Base-by-base conservation (phyloP, 37 sponge, comb jelly and placozoan genomes). In the Corticium candelabrum region DNA sequence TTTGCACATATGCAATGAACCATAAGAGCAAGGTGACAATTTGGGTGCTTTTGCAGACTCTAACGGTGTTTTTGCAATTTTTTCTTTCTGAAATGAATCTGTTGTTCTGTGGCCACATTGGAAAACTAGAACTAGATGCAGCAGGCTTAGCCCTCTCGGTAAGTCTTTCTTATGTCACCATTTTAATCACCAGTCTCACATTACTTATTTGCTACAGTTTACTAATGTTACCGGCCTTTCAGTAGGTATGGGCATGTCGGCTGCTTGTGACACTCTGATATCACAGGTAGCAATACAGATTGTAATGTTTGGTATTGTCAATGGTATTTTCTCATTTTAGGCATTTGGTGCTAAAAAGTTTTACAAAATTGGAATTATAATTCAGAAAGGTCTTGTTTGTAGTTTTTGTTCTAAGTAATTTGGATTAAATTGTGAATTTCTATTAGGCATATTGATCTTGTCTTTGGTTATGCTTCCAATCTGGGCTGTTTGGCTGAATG, bases 191-290 rank as follows among this genome's bases (percentile, higher is more conserved):
- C 30, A 30, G n/a, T 37, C 40, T 67, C 40, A 85, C n/a, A n/a
- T n/a, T n/a, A n/a, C n/a, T n/a, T n/a, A n/a, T n/a, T n/a, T n/a
- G n/a, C n/a, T n/a, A n/a, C n/a, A n/a, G 86, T 81, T 81, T 68
- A 37, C 41, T 2, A 81, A 81, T 76, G 50, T 85, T 1, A 76
- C 82, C 32, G 82, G 86, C 4, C 2, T 85, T 0, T 56, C 86
- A 11, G 72, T 81, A 27, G 77, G 39, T 5, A 56, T 69, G 38
- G 86, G 86, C 38, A 68, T 85, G 35, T 57, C 82, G 3, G 32
- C 73, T 36, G 86, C 86, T 37, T 50, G 62, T 50, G 62, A 50
- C 21, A 50, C 62, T 11, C 62, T 50, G 15, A 27, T 50, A 11
- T 50, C 62, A 21, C 62, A 50, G 62, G 62, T 50, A 50, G 62